Evolutionary conservation across 1,140 invertebrate genomes (phyloP).

Genomic region (Spodoptera frugiperda): DNA sequence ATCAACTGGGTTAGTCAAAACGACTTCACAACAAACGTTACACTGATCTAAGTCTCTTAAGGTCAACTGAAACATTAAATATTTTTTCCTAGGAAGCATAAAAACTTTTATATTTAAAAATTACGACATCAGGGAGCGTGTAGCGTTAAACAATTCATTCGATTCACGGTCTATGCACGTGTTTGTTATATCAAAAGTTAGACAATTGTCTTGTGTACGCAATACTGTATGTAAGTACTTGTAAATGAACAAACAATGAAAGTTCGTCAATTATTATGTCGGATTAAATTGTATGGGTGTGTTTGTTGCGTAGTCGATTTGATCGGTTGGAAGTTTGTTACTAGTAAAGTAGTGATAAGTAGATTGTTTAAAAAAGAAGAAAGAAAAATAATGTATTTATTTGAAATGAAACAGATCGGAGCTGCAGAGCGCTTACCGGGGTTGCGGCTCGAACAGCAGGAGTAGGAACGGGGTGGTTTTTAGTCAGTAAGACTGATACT

Average conservation of each 20-base stretch:
- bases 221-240: background rate
- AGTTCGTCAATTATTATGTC: constrained; percentile 19
- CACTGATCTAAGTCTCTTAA: too few relatives aligned
- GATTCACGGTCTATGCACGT: constrained; percentile 20
- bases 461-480: too few relatives aligned
- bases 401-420: too few relatives aligned
- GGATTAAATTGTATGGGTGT: constrained; percentile 12
- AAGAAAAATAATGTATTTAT: too few relatives aligned
- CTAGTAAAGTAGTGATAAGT: too few relatives aligned
- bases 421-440: too few relatives aligned
- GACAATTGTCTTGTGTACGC: constrained; percentile 2
- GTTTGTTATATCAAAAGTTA: constrained; percentile 29
- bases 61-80: background rate
- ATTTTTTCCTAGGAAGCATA: background rate
- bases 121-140: background rate
- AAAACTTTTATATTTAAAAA: background rate
- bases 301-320: background rate
- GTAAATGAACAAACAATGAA: constrained; percentile 13
- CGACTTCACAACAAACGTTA: too few relatives aligned
- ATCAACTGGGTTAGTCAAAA: too few relatives aligned
- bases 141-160: constrained; percentile 27
- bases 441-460: too few relatives aligned
- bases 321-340: background rate
- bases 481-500: too few relatives aligned
- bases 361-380: too few relatives aligned